A percentile compares a stretch with the other conserved stretches of the same genome.
phyloP scores from a whole-genome alignment of 2,113 vertebrate species.

The Halichoeres trimaculatus region DNA sequence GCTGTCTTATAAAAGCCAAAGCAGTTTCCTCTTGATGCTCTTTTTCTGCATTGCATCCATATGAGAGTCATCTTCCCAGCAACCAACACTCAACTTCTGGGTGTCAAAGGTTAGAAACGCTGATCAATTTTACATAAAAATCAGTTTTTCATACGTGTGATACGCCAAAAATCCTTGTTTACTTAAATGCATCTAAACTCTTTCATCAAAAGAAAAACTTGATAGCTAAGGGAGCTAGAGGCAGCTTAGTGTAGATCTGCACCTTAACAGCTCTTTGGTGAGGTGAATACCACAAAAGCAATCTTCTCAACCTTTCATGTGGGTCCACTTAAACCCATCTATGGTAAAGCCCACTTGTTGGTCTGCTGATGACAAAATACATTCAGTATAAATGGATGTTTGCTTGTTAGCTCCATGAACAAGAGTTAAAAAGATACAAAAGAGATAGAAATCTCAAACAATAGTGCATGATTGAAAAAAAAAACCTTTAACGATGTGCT shows the following conservation, averaged over 20 bases:
- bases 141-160: constrained; percentile 25
- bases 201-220: constrained; percentile 3
- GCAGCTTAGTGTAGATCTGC: constrained; percentile 20
- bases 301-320: constrained; percentile 39
- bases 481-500: constrained; percentile 27
- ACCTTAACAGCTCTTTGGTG: constrained; percentile 5
- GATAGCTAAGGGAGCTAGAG: constrained; percentile 18
- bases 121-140: background rate
- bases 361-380: constrained; percentile 45
- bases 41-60: constrained; percentile 22
- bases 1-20: constrained; percentile 27
- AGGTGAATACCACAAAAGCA: constrained; percentile 30
- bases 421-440: constrained; percentile 3
- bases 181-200: constrained; percentile 21
- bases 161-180: background rate
- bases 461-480: constrained; percentile 33
- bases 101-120: background rate
- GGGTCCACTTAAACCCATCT: background rate
- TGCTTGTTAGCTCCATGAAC: constrained; percentile 45
- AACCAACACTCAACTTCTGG: background rate
- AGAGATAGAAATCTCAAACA: background rate
- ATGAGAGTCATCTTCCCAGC: background rate
- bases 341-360: constrained; percentile 4
- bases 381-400: constrained; percentile 26
- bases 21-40: background rate